A percentile compares a stretch with the other conserved stretches of the same genome.
phyloP scores from a whole-genome alignment of 2,113 vertebrate genomes.

The Ictalurus punctatus region DNA sequence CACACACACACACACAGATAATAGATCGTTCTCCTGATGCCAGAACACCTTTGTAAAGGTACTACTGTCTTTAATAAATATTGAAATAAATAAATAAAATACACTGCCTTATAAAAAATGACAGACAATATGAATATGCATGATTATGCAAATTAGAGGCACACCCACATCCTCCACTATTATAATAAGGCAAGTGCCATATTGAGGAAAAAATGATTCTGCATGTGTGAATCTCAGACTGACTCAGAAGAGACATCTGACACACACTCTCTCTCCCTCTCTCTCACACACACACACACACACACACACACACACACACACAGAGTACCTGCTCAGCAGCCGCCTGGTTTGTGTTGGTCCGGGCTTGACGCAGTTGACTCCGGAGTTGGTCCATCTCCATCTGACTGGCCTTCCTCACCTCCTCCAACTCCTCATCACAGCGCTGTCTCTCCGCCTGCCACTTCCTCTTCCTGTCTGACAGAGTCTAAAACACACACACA shows the following conservation, averaged over 20 bases:
- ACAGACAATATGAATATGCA: not conserved
- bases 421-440: slow-evolving; percentile 87
- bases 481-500: slow-evolving; percentile 68
- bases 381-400: slow-evolving; percentile 83
- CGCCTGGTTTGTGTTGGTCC: slow-evolving; percentile 78
- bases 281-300: not conserved
- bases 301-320: not conserved
- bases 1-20: slow-evolving; percentile 16
- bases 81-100: not conserved
- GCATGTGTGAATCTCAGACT: not conserved
- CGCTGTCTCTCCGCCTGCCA: slow-evolving; percentile 82
- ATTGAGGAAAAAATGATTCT: not conserved
- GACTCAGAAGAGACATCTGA: not conserved
- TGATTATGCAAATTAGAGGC: not conserved
- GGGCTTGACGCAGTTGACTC: slow-evolving; percentile 80
- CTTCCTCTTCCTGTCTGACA: slow-evolving; percentile 88
- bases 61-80: not conserved
- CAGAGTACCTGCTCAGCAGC: slow-evolving; percentile 82
- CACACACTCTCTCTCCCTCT: too few relatives aligned
- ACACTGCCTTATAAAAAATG: not conserved
- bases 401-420: slow-evolving; percentile 78
- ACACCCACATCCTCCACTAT: too few relatives aligned
- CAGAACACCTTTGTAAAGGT: not conserved
- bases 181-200: not conserved
- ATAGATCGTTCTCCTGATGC: not conserved